These are phyloP conservation scores for Siphlonurus alternatus DNA, from an alignment of 2,888 invertebrate genomes.

Conservation along the genomic window DNA sequence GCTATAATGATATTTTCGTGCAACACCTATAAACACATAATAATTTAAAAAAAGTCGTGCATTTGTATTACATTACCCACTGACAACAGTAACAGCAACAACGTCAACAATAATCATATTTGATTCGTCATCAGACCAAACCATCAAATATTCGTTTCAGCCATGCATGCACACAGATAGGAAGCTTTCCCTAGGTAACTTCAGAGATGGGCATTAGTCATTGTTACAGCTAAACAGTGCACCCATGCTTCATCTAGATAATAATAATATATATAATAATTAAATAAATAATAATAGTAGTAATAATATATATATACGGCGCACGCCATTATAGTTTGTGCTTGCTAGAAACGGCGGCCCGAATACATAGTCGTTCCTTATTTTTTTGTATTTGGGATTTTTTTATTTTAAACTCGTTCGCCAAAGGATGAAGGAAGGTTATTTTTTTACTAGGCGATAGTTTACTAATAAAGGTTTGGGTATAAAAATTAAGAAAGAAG, in stretches of 20 bases:
- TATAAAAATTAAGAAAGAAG: too few relatives aligned
- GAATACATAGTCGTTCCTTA: not conserved
- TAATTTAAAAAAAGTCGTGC: too few relatives aligned
- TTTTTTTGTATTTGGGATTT: not conserved
- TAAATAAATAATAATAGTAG: constrained; percentile 1
- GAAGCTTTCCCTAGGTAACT: constrained; percentile 27
- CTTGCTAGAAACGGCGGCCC: not conserved
- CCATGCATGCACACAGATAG: not conserved
- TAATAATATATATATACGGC: constrained; percentile 6
- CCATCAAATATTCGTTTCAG: not conserved
- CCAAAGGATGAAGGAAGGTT: too few relatives aligned
- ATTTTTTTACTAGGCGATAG: too few relatives aligned
- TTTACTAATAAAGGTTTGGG: too few relatives aligned
- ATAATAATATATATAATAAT: not conserved
- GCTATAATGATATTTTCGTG: too few relatives aligned
- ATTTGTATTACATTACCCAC: not conserved
- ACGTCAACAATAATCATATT: not conserved
- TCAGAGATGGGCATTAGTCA: constrained; percentile 34
- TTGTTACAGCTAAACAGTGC: constrained; percentile 8
- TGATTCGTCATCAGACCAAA: not conserved
- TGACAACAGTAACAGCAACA: not conserved
- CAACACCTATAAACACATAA: too few relatives aligned
- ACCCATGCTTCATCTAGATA: constrained; percentile 6
- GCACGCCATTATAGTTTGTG: not conserved
- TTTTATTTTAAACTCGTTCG: too few relatives aligned